A percentile compares a stretch with the other conserved stretches of the same genome.
Conservation (phyloP, 2,888 invertebrate species). For the Tiliacea aurago region DNA sequence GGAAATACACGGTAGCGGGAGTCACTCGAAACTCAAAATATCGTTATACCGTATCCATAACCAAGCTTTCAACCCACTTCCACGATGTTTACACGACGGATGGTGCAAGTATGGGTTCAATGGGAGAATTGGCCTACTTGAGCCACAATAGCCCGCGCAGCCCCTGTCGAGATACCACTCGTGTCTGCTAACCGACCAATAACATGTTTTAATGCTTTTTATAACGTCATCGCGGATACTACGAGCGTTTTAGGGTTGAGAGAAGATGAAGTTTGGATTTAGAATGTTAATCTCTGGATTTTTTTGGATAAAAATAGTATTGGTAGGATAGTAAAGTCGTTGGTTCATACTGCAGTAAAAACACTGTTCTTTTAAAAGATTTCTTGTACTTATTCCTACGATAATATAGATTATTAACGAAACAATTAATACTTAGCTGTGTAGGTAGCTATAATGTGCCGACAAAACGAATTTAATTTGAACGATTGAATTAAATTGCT, state of each 20-base stretch:
- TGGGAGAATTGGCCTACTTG: slow-evolving; percentile 89
- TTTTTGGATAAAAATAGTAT: background rate
- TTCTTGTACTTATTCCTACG: background rate
- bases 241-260: slow-evolving; percentile 50
- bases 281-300: slow-evolving; percentile 1
- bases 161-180: slow-evolving; percentile 80
- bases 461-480: background rate
- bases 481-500: background rate
- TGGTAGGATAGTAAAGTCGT: no score
- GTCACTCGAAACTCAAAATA: background rate
- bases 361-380: background rate
- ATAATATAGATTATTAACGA: background rate
- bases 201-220: slow-evolving; percentile 73
- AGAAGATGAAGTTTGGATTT: slow-evolving; percentile 2
- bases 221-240: slow-evolving; percentile 58
- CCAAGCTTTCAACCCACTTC: slow-evolving; percentile 53
- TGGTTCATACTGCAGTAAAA: background rate
- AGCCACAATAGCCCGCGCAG: slow-evolving; percentile 79
- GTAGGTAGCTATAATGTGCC: background rate
- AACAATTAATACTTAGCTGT: background rate
- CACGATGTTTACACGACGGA: slow-evolving; percentile 85
- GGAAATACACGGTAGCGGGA: no score
- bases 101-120: slow-evolving; percentile 84
- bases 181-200: slow-evolving; percentile 70
- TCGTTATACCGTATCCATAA: slow-evolving; percentile 73